These are phyloP conservation scores for Operophtera brumata DNA, from an alignment of 2,888 invertebrate species.

Conservation along the genomic window DNA sequence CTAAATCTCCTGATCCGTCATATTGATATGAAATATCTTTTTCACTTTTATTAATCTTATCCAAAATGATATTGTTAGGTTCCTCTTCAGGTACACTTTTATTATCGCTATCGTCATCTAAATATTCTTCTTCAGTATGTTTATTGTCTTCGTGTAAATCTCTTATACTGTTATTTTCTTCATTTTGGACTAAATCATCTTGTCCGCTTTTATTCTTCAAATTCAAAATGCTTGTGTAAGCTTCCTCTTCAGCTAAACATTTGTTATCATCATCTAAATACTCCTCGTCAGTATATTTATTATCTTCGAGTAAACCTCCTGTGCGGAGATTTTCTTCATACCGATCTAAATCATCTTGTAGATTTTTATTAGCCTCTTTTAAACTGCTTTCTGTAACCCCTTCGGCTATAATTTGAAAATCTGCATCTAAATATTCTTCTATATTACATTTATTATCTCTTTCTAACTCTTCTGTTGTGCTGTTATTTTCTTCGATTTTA, in stretches of 20 bases:
- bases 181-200: background rate
- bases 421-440: conserved; percentile 14
- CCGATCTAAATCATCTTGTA: background rate
- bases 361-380: conserved; percentile 1
- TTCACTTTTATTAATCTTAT: too few species aligned
- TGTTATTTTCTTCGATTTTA: background rate
- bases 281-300: background rate
- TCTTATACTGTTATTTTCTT: background rate
- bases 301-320: background rate
- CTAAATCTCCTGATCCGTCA: too few species aligned
- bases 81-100: background rate
- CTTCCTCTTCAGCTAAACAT: background rate
- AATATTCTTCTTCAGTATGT: background rate
- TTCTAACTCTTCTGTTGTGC: background rate
- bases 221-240: background rate
- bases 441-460: background rate
- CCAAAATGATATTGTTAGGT: background rate
- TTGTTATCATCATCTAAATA: background rate
- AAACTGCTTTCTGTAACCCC: background rate
- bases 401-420: conserved; percentile 9
- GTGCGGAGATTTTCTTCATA: too few species aligned
- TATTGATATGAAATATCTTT: too few species aligned
- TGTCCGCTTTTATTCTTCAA: background rate
- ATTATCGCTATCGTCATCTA: background rate
- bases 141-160: background rate